Evolutionary conservation across 2,888 invertebrate genomes (phyloP).

Genomic region (Choreutis nemorana): DNA sequence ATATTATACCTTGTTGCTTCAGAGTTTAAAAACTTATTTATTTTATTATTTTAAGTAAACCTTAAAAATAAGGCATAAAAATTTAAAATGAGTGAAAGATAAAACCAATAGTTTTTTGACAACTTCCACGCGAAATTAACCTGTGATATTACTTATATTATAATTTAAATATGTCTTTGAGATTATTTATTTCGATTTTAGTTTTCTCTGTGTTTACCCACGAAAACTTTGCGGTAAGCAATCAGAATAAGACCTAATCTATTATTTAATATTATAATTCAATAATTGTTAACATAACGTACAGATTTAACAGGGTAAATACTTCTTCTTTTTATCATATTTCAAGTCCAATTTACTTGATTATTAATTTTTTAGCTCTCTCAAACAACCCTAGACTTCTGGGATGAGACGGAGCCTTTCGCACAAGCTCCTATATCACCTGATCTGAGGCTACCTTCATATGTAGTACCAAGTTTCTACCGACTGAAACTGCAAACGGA

Average conservation of each 20-base stretch:
- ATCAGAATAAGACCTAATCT: neutral
- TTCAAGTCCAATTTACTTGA: constrained; percentile 1
- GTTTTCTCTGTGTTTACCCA: constrained; percentile 14
- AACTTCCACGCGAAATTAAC: too few relatives aligned
- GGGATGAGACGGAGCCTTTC: constrained; percentile 51
- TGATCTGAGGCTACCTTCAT: constrained; percentile 47
- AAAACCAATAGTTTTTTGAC: too few relatives aligned
- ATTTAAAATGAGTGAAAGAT: too few relatives aligned
- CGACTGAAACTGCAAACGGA: constrained; percentile 62
- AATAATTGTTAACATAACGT: constrained; percentile 2
- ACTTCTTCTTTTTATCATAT: neutral
- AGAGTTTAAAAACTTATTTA: too few relatives aligned
- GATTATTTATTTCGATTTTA: constrained; percentile 20
- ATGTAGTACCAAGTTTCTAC: constrained; percentile 65
- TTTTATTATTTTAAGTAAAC: too few relatives aligned
- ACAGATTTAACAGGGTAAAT: constrained; percentile 1
- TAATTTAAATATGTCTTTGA: constrained; percentile 25
- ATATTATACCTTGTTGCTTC: too few relatives aligned
- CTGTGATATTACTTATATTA: constrained; percentile 25
- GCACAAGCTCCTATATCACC: constrained; percentile 28
- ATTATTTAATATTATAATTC: constrained; percentile 5
- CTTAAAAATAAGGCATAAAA: too few relatives aligned
- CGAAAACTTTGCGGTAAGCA: constrained; percentile 27
- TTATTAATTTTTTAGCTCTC: constrained; percentile 20
- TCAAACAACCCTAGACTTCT: constrained; percentile 33